Percentiles rank a stretch among this genome's conserved stretches.
These are phyloP conservation scores for Theonella swinhoei DNA, from an alignment of 37 sponge, comb jelly and placozoan genomes.

Conservation along the genomic window DNA sequence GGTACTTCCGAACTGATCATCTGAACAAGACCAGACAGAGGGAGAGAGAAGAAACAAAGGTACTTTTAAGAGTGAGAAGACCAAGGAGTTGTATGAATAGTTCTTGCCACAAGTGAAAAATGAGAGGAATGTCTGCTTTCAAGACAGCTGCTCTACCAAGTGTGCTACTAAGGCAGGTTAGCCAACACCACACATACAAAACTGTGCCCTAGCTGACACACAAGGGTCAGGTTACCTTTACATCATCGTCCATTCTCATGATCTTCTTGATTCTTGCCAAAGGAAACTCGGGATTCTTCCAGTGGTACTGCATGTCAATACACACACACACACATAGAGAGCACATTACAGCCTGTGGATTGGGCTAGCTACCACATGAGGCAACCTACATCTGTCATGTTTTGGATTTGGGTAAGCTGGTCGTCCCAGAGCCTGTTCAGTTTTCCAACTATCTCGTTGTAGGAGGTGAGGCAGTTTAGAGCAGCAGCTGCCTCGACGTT, in stretches of 20 bases:
- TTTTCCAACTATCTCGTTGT: conserved; percentile 17
- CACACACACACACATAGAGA: too few relatives aligned
- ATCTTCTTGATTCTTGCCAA: conserved; percentile 98
- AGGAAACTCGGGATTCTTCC: conserved; percentile 91
- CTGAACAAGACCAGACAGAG: conserved; percentile 13
- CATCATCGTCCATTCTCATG: conserved; percentile 99
- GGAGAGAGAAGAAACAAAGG: not conserved
- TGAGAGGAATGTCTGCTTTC: not conserved
- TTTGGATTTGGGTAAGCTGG: conserved; percentile 21
- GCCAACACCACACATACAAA: conserved; percentile 7
- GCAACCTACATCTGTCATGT: conserved; percentile 47
- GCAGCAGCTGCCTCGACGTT: not conserved
- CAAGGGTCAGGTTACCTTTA: conserved; percentile 66
- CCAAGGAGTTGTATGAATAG: not conserved
- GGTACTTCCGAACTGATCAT: conserved; percentile 96
- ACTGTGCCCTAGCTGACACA: not conserved
- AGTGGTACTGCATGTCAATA: conserved; percentile 64
- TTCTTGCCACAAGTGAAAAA: too few relatives aligned
- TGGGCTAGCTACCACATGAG: too few relatives aligned
- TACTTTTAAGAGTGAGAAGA: too few relatives aligned
- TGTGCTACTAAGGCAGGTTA: not conserved
- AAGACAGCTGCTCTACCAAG: not conserved
- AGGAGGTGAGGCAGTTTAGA: not conserved
- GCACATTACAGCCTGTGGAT: too few relatives aligned
- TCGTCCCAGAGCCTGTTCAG: conserved; percentile 40